A percentile compares a stretch with the other conserved stretches of the same genome.
These are phyloP conservation scores for Euphydryas editha DNA, from an alignment of 2,888 invertebrate genomes.

Conservation along the genomic window DNA sequence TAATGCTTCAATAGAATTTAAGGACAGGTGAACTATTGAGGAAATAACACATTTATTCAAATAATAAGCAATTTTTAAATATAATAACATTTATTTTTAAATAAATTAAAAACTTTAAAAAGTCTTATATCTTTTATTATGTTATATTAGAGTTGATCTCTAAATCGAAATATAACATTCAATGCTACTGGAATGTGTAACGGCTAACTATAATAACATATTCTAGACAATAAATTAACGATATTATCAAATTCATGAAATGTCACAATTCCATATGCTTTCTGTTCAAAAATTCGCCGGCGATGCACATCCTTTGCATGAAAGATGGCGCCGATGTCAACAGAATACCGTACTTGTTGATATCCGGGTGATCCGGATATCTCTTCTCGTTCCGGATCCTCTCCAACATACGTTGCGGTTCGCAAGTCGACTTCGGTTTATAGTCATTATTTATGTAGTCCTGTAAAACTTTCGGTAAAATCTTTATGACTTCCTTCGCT, in stretches of 20 bases:
- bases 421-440: constrained; percentile 84
- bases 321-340: constrained; percentile 93
- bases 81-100: neutral
- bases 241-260: constrained; percentile 10
- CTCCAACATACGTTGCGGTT: constrained; percentile 88
- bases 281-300: constrained; percentile 88
- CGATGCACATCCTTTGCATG: constrained; percentile 89
- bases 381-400: constrained; percentile 86
- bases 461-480: constrained; percentile 83
- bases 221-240: constrained; percentile 9
- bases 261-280: constrained; percentile 66
- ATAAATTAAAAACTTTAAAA: neutral
- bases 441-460: constrained; percentile 80
- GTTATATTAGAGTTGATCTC: neutral
- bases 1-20: neutral
- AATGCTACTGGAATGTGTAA: constrained; percentile 12
- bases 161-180: neutral
- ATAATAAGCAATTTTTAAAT: neutral
- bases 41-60: neutral
- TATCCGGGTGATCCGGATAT: constrained; percentile 84
- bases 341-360: constrained; percentile 86
- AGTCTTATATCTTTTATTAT: neutral
- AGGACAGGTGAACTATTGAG: neutral
- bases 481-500: constrained; percentile 66
- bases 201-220: constrained; percentile 8